Conservation (phyloP, 2,113 vertebrate genomes). For the Halcyon malimbica region DNA sequence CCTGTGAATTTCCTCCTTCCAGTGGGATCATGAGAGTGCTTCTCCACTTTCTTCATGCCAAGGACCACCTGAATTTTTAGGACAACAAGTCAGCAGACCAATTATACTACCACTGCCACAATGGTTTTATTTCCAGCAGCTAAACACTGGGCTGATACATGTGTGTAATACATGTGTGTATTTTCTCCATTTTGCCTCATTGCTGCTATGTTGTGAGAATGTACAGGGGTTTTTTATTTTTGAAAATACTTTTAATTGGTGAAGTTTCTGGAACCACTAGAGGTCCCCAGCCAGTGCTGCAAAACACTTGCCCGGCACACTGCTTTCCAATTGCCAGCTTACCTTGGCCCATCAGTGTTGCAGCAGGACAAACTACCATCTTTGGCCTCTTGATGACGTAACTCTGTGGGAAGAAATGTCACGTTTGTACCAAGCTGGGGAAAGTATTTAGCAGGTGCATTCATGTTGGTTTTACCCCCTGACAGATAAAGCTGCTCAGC, state of each 20-base stretch:
- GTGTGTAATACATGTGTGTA: not conserved
- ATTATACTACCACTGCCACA: not conserved
- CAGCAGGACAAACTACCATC: accelerated
- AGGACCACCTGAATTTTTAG: not conserved
- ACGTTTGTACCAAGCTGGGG: not conserved
- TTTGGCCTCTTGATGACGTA: not conserved
- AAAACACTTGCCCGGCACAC: not conserved
- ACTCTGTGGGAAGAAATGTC: not conserved
- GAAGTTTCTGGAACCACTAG: not conserved
- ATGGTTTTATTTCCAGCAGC: not conserved
- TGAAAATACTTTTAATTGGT: not conserved
- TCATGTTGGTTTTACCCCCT: not conserved
- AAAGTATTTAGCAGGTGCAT: not conserved
- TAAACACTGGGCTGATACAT: not conserved
- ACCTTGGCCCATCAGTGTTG: accelerated
- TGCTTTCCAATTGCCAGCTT: not conserved
- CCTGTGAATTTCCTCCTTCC: not conserved
- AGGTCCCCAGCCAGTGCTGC: not conserved
- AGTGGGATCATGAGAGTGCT: not conserved
- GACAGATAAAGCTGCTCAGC: not conserved
- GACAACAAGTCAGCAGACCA: not conserved
- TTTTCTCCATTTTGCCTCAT: not conserved
- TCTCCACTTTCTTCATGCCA: not conserved
- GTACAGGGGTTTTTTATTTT: not conserved
- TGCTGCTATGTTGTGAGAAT: not conserved